Evolutionary conservation across 2,888 invertebrate genomes (phyloP).

Genomic region (Calephelis perditalis): DNA sequence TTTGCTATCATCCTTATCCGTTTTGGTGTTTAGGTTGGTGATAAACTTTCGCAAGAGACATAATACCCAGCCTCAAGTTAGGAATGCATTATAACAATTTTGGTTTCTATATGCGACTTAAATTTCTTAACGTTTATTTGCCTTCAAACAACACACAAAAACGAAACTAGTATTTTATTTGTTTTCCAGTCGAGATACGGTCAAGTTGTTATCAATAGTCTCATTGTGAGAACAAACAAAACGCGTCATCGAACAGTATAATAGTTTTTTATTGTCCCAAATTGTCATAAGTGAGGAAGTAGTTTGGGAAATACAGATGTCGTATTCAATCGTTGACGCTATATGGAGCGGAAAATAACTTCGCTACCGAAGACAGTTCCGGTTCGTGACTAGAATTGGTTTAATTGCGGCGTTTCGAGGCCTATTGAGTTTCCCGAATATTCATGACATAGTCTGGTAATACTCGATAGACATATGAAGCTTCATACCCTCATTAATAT

Average conservation of each 20-base stretch:
- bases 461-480: too few relatives aligned
- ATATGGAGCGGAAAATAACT: constrained; percentile 40
- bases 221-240: constrained; percentile 22
- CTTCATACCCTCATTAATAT: too few relatives aligned
- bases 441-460: not conserved
- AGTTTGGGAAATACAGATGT: constrained; percentile 38
- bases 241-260: constrained; percentile 36
- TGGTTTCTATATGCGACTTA: too few relatives aligned
- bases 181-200: not conserved
- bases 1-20: too few relatives aligned
- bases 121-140: too few relatives aligned
- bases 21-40: too few relatives aligned
- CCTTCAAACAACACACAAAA: too few relatives aligned
- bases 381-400: constrained; percentile 27
- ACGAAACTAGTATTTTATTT: too few relatives aligned
- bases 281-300: constrained; percentile 28
- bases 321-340: constrained; percentile 40
- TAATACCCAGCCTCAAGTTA: too few relatives aligned
- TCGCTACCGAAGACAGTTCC: constrained; percentile 27
- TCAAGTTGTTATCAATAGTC: not conserved
- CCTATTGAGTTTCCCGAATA: constrained; percentile 5
- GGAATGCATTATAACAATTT: too few relatives aligned
- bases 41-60: too few relatives aligned
- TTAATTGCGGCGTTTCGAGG: constrained; percentile 10
- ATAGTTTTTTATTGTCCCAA: constrained; percentile 37